A percentile compares a stretch with the other conserved stretches of the same genome.
phyloP scores from a whole-genome alignment of 1,140 invertebrate genomes.

The Physella acuta region DNA sequence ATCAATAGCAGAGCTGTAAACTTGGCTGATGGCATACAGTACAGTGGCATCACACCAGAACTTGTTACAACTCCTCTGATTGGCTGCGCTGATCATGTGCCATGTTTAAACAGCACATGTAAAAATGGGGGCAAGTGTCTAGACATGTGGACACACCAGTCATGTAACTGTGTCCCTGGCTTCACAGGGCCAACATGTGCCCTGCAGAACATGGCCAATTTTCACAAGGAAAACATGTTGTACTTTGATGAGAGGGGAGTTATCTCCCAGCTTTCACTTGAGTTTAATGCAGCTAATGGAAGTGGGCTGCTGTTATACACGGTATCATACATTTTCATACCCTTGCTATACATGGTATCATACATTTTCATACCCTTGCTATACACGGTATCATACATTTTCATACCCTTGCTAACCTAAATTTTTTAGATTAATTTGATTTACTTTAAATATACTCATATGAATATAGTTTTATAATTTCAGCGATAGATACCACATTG shows the following conservation, averaged over 20 bases:
- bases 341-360: too few species aligned
- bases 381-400: too few species aligned
- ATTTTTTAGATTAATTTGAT: too few species aligned
- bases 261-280: slow-evolving; percentile 34
- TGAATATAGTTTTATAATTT: too few species aligned
- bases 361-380: too few species aligned
- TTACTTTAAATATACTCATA: too few species aligned
- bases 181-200: slow-evolving; percentile 36
- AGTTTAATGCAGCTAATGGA: slow-evolving; percentile 27
- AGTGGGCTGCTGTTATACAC: slow-evolving; percentile 44
- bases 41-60: not conserved
- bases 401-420: too few species aligned
- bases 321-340: too few species aligned
- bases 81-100: slow-evolving; percentile 36
- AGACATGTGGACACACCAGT: slow-evolving; percentile 39
- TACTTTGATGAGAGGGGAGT: slow-evolving; percentile 33
- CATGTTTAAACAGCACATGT: slow-evolving; percentile 34
- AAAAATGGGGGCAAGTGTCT: slow-evolving; percentile 41
- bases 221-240: slow-evolving; percentile 35
- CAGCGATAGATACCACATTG: too few species aligned
- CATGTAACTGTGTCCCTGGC: slow-evolving; percentile 38
- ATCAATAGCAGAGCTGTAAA: slow-evolving; percentile 31
- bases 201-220: slow-evolving; percentile 38
- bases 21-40: slow-evolving; percentile 18
- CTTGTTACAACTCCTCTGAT: slow-evolving; percentile 13